phyloP scores from a whole-genome alignment of 2,797 vertebrate species.

The Rhabdophis nuchalis region DNA sequence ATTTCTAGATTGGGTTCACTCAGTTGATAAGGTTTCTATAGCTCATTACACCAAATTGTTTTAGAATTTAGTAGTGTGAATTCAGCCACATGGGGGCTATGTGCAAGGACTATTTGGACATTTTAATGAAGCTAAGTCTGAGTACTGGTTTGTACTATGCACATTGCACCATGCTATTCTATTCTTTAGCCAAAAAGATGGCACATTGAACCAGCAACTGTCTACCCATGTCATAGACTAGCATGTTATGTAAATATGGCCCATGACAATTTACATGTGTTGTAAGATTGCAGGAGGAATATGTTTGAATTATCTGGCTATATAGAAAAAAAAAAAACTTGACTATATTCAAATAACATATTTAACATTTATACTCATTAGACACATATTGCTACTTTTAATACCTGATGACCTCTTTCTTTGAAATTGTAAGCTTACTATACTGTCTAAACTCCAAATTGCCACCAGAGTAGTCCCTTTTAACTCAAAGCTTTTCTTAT shows the following conservation, averaged over 20 bases:
- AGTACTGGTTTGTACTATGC: neutral
- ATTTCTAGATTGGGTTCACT: neutral
- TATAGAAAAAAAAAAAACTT: neutral
- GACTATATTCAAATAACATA: neutral
- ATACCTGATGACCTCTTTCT: neutral
- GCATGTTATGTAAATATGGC: neutral
- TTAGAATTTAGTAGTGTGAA: neutral
- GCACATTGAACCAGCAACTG: neutral
- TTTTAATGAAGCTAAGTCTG: neutral
- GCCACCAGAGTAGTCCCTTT: neutral
- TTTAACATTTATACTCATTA: neutral
- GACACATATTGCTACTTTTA: neutral
- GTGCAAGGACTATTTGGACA: neutral
- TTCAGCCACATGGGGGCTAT: neutral
- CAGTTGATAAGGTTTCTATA: neutral
- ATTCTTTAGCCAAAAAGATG: neutral
- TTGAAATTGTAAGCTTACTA: neutral
- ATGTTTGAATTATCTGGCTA: neutral
- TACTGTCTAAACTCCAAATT: neutral
- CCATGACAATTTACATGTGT: neutral
- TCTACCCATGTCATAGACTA: neutral
- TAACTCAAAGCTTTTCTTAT: neutral
- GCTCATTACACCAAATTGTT: neutral
- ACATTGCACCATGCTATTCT: neutral
- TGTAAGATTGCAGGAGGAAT: neutral